Base-by-base conservation (phyloP, 2,888 invertebrate genomes). In the Apamea sordens region DNA sequence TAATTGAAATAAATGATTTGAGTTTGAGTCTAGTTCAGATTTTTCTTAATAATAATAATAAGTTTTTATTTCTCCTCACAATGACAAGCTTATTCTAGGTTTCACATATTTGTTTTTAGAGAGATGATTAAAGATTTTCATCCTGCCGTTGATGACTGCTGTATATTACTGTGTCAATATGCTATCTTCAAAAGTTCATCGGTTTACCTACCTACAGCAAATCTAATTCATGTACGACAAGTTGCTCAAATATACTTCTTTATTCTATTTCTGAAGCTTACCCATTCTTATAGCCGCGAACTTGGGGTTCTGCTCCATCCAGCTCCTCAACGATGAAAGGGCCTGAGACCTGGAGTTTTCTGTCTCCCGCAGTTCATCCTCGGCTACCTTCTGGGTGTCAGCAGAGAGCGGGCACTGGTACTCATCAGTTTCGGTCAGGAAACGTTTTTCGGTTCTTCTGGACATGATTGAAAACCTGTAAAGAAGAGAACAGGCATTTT, bases 251-350 rank as follows among this genome's bases (percentile, higher is more conserved):
- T 56, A 56, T 71, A 21, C 3, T n/a, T 36, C 56, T n/a, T n/a
- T 70, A 53, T 7, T 36, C 7, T 7, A 56, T 56, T 47, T 36
- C 47, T 36, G n/a, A 32, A 59, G 44, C 94, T 94, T 93, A 98
- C 98, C 98, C 94, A 98, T 96, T 89, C 98, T 97, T 85, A 98
- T 97, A 86, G 98, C 97, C 89, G 97, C 95, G 82, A 98, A 98
- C 89, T 98, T 97, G 0, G 98, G 98, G 91, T 98, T 98, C 91
- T 98, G 97, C 85, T 97, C 97, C 89, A 98, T 97, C 98, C 98
- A 98, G 89, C 97, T 97, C 70, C 98, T 96, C 88, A 98, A 94
- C 24, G 98, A 97, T 21, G 97, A 96, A 71, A 98, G 94, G 0
- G 98, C 98, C 90, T 98, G 97, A 6, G 97, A 96, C 79, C 98